These are phyloP conservation scores for Trichonephila clavipes DNA, from an alignment of 1,140 invertebrate genomes.

Conservation along the genomic window DNA sequence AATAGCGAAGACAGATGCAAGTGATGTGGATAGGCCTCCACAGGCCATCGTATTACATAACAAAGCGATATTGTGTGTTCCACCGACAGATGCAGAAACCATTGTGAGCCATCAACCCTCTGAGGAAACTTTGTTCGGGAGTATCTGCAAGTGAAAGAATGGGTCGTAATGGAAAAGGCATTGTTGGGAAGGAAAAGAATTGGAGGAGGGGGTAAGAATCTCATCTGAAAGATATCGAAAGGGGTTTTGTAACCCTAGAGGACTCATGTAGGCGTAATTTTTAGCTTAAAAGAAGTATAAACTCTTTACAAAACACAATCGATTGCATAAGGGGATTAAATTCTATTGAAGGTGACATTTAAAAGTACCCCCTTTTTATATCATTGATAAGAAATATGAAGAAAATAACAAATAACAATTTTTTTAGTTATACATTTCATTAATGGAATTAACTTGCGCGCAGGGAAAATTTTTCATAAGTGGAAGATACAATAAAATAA, in stretches of 20 bases:
- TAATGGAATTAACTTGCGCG: too few relatives aligned
- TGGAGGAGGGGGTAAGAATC: background rate
- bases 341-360: too few relatives aligned
- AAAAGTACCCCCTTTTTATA: too few relatives aligned
- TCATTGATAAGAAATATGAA: too few relatives aligned
- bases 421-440: too few relatives aligned
- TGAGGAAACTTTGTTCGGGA: background rate
- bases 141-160: background rate
- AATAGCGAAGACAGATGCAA: constrained; percentile 12
- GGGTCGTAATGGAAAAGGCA: background rate
- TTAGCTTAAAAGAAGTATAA: too few relatives aligned
- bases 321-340: too few relatives aligned
- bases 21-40: background rate
- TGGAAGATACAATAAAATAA: too few relatives aligned
- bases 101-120: background rate
- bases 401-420: too few relatives aligned
- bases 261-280: too few relatives aligned
- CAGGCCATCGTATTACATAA: constrained; percentile 6
- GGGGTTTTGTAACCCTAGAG: background rate
- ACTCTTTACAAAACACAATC: too few relatives aligned
- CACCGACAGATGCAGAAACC: background rate
- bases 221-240: background rate
- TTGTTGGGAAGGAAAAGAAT: background rate
- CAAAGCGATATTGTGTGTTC: constrained; percentile 31
- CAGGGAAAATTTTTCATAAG: too few relatives aligned